A percentile compares a stretch with the other conserved stretches of the same genome.
Conservation (phyloP, 2,797 vertebrate genomes). For the Rhynchonycteris naso region DNA sequence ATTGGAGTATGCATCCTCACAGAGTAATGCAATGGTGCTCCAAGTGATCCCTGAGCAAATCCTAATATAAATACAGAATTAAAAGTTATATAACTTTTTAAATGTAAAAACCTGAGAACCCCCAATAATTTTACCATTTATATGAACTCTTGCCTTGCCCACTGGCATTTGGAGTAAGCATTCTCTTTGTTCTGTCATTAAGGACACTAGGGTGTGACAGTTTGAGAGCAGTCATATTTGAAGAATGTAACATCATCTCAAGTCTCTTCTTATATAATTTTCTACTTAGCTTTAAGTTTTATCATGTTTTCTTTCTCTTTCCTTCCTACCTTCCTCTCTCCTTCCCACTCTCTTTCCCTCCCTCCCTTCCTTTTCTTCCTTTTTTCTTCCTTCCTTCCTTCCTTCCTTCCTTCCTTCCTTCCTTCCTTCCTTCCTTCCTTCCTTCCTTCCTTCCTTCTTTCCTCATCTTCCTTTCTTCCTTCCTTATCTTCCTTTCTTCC, state of each 20-base stretch:
- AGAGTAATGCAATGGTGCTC: neutral
- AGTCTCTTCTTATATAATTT: neutral
- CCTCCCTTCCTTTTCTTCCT: too few species aligned
- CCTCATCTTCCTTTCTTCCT: too few species aligned
- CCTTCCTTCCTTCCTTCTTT: neutral
- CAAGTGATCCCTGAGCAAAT: neutral
- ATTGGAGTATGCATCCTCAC: neutral
- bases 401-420: neutral
- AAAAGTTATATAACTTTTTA: neutral
- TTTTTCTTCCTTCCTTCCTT: neutral
- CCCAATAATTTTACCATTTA: neutral
- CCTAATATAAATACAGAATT: neutral
- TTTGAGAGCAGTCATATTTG: neutral
- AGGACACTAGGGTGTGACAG: neutral
- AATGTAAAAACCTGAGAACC: neutral
- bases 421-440: constrained; percentile 14
- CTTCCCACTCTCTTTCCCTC: too few species aligned
- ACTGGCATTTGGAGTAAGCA: neutral
- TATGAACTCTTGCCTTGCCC: neutral
- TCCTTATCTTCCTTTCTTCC: too few species aligned
- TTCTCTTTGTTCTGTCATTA: neutral
- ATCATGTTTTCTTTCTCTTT: neutral
- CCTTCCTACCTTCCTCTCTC: neutral
- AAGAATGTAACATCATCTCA: neutral
- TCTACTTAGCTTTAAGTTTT: neutral